Conservation (phyloP, 2,888 invertebrate species). For the Teleogryllus oceanicus region DNA sequence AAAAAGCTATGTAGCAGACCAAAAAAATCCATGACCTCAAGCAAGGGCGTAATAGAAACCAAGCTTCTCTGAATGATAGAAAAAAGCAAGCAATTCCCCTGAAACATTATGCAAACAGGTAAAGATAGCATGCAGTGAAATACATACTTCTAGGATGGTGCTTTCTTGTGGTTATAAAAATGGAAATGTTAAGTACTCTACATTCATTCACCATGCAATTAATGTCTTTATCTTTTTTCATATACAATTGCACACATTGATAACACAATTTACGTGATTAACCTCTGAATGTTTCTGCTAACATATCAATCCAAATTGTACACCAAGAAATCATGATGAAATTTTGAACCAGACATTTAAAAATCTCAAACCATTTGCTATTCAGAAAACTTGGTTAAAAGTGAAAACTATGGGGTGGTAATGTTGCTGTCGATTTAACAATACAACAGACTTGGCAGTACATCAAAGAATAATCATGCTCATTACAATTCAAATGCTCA, state of each 20-base stretch:
- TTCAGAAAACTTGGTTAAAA: no score
- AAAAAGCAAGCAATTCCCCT: no score
- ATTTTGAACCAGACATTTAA: not conserved
- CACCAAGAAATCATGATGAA: not conserved
- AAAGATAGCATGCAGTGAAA: not conserved
- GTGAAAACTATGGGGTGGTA: no score
- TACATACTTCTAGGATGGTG: not conserved
- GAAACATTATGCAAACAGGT: not conserved
- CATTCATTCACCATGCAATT: no score
- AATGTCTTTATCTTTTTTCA: not conserved
- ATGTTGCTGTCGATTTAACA: no score
- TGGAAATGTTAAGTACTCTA: no score
- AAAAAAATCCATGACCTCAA: not conserved
- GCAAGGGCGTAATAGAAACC: not conserved
- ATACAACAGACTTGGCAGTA: no score
- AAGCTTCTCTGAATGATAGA: no score
- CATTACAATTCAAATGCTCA: no score
- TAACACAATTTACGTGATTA: not conserved
- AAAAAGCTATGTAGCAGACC: conserved; percentile 24
- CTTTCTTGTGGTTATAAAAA: no score
- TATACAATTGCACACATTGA: not conserved
- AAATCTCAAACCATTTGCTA: no score
- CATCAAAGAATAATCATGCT: no score
- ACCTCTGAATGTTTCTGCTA: not conserved
- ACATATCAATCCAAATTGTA: not conserved